Evolutionary conservation across 2,113 vertebrate species (phyloP), one percentile per base, ranked within the genome.

Genomic region (Erpornis zantholeuca): DNA sequence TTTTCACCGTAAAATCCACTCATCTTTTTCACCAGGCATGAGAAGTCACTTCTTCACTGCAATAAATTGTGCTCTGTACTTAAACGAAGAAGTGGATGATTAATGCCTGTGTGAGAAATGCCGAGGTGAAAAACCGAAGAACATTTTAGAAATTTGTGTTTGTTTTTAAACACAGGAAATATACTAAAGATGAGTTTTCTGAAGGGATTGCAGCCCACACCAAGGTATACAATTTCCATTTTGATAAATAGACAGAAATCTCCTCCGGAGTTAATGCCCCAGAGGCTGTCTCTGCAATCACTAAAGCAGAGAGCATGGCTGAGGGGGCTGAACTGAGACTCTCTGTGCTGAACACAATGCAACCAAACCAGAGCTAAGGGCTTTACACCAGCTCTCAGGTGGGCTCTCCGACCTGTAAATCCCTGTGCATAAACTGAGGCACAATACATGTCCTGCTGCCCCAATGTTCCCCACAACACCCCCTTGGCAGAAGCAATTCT

Each of bases 141-240:
- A 81, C 38, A 40, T 84, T 95, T 89, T 63, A 52, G 69, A 92
- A 94, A 86, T 0, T 0, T 44, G 25, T 70, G 52, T 50, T 91
- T 96, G 83, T 86, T 86, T 90, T 94, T 73, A 83, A 77, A 52
- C 53, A 73, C 69, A 66, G 28, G 72, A 96, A 90, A 83, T 81
- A 91, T 29, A 91, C 73, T 91, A 84, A 83, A 94, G 81, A 92
- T 89, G 18, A 92, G 60, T 82, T 89, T 92, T 84, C 69, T 75
- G 52, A 86, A 94, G 60, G 56, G 33, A 89, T 3, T 42, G 69
- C 52, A 78, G 73, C 81, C 56, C 50, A 38, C 31, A 78, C 69
- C 47, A 36, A 89, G 45, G n/a, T 36, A 81, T 72, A 45, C 36
- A 86, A 75, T 84, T 94, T 86, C 61, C 52, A 88, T 75, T 88